Evolutionary conservation across 2,113 vertebrate genomes (phyloP), one percentile per base, ranked within the genome.

Genomic region (Nymphicus hollandicus): DNA sequence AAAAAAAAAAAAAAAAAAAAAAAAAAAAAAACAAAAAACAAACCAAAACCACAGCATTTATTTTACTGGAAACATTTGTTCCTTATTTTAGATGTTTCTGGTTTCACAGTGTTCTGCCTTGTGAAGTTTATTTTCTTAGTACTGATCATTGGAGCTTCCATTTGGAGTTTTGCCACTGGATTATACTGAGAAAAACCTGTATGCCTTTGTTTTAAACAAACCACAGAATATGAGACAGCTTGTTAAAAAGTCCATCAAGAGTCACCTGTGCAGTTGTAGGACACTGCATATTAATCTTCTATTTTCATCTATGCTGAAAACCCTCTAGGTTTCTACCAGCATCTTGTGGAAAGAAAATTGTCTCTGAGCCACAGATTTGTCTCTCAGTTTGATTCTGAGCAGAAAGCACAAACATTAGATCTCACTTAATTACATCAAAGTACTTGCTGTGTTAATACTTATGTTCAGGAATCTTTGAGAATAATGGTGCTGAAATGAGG

Each of bases 61-160:
- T 94, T 97, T 96, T 88, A 49, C 78, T 95, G 47, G 58, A 93
- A 94, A 92, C 80, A 91, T 93, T 97, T 96, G 73, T 82, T 97
- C 70, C 52, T 97, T 49, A 76, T 95, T 96, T 86, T 49, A 92
- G 55, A 46, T 88, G 49, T 68, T 92, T 96, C 91, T 73, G 11
- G 11, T 95, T 97, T 93, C 74, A 69, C 27, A n/a, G 44, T 81
- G 8, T 87, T 93, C 66, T 91, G 88, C 18, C 29, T 50, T n/a
- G 25, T 47, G 81, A 86, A 69, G 33, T 64, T 88, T 93, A 41
- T 83, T 41, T 78, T 41, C 31, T 80, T 68, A 82, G 8, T 47
- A 55, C 50, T 81, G 73, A 68, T 77, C 50, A 77, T 9, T 28
- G n/a, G 37, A 66, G 25, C 37, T 28, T 50, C 50, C 39, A 74